Percentiles rank a stretch among this genome's conserved stretches.
Evolutionary conservation across 2,113 vertebrate species (phyloP).

Genomic region (Paraplagusia blochii): DNA sequence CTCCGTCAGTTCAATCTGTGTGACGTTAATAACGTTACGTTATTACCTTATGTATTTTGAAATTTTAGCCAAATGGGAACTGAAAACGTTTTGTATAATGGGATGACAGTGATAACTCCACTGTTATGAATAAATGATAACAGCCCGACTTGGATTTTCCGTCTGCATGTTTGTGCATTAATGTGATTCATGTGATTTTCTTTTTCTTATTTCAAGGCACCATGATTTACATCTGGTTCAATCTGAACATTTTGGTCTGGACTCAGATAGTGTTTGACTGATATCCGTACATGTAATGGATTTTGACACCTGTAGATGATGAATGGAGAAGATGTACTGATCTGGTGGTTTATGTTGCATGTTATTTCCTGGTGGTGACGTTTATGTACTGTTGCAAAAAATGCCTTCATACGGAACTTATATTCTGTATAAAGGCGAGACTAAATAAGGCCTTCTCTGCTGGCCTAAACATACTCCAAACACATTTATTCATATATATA

Average conservation of each 20-base stretch:
- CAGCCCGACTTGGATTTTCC: constrained; percentile 6
- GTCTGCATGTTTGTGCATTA: constrained; percentile 13
- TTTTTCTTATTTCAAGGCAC: background rate
- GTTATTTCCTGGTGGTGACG: no score
- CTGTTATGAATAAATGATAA: constrained; percentile 43
- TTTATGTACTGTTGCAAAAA: no score
- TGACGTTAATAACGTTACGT: no score
- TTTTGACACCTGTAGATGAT: no score
- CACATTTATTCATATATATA: no score
- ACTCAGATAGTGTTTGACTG: constrained; percentile 2
- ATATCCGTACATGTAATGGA: background rate
- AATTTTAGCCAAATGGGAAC: constrained; percentile 13
- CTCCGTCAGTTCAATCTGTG: constrained; percentile 9
- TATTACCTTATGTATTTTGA: constrained; percentile 36
- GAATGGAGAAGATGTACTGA: no score
- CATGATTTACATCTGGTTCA: background rate
- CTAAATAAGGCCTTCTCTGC: no score
- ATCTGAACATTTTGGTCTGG: no score
- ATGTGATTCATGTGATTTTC: constrained; percentile 8
- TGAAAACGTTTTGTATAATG: constrained; percentile 19
- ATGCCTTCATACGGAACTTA: no score
- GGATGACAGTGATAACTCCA: constrained; percentile 32
- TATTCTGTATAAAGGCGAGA: no score
- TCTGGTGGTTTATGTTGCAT: no score
- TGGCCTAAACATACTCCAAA: no score